phyloP scores from a whole-genome alignment of 2,888 invertebrate species.

The Suillia variegata region DNA sequence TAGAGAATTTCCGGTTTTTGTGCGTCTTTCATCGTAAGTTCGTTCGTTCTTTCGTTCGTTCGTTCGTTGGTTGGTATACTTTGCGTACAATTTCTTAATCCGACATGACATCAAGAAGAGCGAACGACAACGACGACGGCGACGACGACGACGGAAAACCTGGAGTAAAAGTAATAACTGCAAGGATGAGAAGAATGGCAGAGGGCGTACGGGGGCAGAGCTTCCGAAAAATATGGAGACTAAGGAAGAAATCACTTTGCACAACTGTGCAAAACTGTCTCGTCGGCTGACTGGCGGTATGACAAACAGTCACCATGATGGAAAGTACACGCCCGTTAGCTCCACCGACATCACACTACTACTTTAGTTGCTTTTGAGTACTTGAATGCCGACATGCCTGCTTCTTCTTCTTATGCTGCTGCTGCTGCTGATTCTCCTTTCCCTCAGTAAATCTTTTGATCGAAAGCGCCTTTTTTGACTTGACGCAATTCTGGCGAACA shows the following conservation, averaged over 20 bases:
- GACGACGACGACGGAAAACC: not conserved
- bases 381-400: too few relatives aligned
- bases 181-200: not conserved
- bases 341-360: not conserved
- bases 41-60: too few relatives aligned
- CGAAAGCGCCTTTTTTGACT: not conserved
- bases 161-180: not conserved
- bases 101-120: constrained; percentile 8
- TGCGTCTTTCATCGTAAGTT: not conserved
- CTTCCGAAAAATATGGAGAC: not conserved
- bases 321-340: not conserved
- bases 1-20: not conserved
- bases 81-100: constrained; percentile 7
- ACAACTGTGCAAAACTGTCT: too few relatives aligned
- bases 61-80: too few relatives aligned
- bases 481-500: constrained; percentile 3
- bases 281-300: constrained; percentile 1
- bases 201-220: not conserved
- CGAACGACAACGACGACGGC: too few relatives aligned
- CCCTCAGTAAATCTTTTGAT: not conserved
- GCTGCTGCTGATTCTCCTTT: too few relatives aligned
- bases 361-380: too few relatives aligned
- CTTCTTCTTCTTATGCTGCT: too few relatives aligned
- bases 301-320: not conserved
- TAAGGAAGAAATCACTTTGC: constrained; percentile 7